Evolutionary conservation across 2,797 vertebrate species (phyloP).

Genomic region (Ctenopoma multispine): DNA sequence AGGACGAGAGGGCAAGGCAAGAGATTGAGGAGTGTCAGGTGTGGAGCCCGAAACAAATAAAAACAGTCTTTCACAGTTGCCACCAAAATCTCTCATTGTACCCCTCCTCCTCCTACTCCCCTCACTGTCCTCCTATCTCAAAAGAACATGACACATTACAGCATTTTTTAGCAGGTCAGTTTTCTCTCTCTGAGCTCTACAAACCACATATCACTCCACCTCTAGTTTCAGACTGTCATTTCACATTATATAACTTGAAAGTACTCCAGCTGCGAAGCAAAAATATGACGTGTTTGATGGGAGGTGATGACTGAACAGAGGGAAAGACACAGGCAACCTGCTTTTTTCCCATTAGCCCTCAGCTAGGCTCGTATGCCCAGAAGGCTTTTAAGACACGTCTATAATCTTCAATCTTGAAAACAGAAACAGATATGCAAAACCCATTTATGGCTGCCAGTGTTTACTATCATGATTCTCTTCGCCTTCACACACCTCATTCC

Average conservation of each 20-base stretch:
- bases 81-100: slow-evolving; percentile 16
- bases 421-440: slow-evolving; percentile 25
- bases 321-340: slow-evolving; percentile 23
- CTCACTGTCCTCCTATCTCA: slow-evolving; percentile 40
- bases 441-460: slow-evolving; percentile 16
- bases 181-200: slow-evolving; percentile 54
- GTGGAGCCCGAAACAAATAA: slow-evolving; percentile 47
- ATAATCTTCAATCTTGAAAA: slow-evolving; percentile 32
- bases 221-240: slow-evolving; percentile 72
- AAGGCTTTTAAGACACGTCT: slow-evolving; percentile 39
- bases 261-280: slow-evolving; percentile 60
- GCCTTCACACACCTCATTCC: slow-evolving; percentile 9
- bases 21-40: slow-evolving; percentile 52
- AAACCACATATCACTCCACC: slow-evolving; percentile 62
- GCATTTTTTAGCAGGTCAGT: slow-evolving; percentile 46
- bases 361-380: slow-evolving; percentile 22
- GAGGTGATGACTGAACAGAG: slow-evolving; percentile 56
- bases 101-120: neutral
- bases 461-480: slow-evolving; percentile 29
- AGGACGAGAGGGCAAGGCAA: slow-evolving; percentile 25
- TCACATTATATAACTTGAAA: slow-evolving; percentile 75
- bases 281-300: slow-evolving; percentile 60
- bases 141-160: slow-evolving; percentile 65
- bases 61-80: slow-evolving; percentile 36
- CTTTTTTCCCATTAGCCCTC: slow-evolving; percentile 16